A percentile compares a stretch with the other conserved stretches of the same genome.
These are phyloP conservation scores for Drosophila robusta DNA, from an alignment of 2,888 invertebrate genomes.

Conservation along the genomic window DNA sequence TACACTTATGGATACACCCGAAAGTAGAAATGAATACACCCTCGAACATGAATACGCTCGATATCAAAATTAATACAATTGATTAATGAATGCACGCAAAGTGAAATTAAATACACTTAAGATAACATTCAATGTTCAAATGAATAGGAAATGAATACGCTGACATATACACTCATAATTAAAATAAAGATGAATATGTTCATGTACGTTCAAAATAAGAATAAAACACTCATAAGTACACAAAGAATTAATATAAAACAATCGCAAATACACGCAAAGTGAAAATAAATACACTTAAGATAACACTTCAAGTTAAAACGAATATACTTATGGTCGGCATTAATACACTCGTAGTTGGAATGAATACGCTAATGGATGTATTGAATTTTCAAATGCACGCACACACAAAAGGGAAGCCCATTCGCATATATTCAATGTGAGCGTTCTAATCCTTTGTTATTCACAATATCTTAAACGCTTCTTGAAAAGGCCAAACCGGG, in stretches of 20 bases:
- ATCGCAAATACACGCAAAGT: too few relatives aligned
- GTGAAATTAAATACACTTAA: background rate
- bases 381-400: background rate
- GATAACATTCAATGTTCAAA: background rate
- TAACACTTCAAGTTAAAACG: background rate
- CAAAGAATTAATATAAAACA: too few relatives aligned
- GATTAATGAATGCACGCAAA: too few relatives aligned
- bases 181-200: too few relatives aligned
- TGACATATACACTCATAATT: too few relatives aligned
- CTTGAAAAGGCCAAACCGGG: background rate
- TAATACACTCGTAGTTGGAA: background rate
- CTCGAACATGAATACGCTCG: background rate
- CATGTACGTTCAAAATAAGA: too few relatives aligned
- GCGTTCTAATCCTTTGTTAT: background rate
- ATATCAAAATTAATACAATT: too few relatives aligned
- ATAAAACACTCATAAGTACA: too few relatives aligned
- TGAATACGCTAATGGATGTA: background rate
- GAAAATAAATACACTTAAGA: background rate
- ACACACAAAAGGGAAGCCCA: background rate
- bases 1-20: too few relatives aligned
- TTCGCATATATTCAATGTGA: constrained; percentile 5
- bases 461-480: background rate
- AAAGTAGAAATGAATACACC: background rate
- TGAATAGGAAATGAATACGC: background rate
- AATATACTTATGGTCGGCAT: too few relatives aligned